These are phyloP conservation scores for Serripes groenlandicus DNA, from an alignment of 2,888 invertebrate genomes.

Conservation along the genomic window DNA sequence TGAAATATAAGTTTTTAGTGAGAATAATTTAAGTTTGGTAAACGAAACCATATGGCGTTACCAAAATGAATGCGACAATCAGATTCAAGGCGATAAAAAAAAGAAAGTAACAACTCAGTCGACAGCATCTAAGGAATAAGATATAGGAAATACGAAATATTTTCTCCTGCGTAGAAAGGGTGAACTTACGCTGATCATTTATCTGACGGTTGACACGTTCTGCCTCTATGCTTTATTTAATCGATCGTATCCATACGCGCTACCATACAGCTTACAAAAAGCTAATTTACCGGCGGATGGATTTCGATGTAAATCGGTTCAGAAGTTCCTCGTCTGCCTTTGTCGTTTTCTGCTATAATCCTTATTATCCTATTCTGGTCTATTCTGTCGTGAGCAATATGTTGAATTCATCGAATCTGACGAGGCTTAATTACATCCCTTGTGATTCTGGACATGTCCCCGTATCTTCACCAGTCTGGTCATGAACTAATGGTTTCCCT, in stretches of 20 bases:
- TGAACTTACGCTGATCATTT: not conserved
- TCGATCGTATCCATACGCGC: not conserved
- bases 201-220: not conserved
- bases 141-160: too few relatives aligned
- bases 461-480: too few relatives aligned
- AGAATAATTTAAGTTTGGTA: too few relatives aligned
- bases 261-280: conserved; percentile 2
- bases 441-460: not conserved
- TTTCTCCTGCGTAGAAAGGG: too few relatives aligned
- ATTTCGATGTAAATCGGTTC: not conserved
- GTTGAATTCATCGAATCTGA: not conserved
- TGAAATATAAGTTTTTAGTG: too few relatives aligned
- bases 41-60: too few relatives aligned
- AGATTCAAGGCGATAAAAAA: too few relatives aligned
- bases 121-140: too few relatives aligned
- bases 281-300: not conserved
- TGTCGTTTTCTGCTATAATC: conserved; percentile 3
- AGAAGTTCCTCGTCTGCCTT: not conserved
- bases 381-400: not conserved
- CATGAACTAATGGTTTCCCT: too few relatives aligned
- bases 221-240: not conserved
- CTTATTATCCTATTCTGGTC: not conserved
- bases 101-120: too few relatives aligned
- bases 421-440: not conserved
- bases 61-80: too few relatives aligned